Base-by-base conservation (phyloP, 2,797 vertebrate species). In the Novumbra hubbsi region DNA sequence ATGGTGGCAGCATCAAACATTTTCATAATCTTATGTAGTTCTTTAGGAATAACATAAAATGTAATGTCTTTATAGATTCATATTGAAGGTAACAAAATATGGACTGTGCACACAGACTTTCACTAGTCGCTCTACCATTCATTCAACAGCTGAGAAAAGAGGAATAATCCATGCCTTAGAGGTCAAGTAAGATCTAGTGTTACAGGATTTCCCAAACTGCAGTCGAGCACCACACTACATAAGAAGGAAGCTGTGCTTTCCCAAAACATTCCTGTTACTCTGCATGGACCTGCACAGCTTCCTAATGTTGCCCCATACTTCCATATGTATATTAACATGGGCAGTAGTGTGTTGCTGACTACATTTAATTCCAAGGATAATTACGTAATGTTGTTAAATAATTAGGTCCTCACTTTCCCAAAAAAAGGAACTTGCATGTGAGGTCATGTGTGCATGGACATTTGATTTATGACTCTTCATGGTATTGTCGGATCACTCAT, bases 231-330 rank as follows among this genome's bases (percentile, higher is more conserved):
- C 24, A 57, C 55, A 24, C 6, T 27, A 76, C 11, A 71, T 19
- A 55, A 92, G 80, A 74, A 91, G 91, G 91, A 93, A 93, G 88
- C 64, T 88, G 93, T 94, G 88, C 87, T 93, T 94, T 93, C 89
- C 92, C 88, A 66, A 92, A 93, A 93, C 75, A 88, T 84, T 91
- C 84, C 86, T 88, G 74, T 72, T 41, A 71, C 71, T 72, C 45
- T 78, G 19, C 30, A 72, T 3, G 64, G 70, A 80, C 71, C 82
- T 41, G 65, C 72, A 73, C 69, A 84, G 73, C 82, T 88, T 91
- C 84, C 86, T 83, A 78, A 78, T 79, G 28, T 85, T 88, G 84
- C 74, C 24, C 72, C 45, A 24, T 7, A 15, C 8, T 16, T 75
- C 68, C 41, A 71, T 27, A 48, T 15, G 30, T 71, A 50, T 64